Percentiles rank a stretch among this genome's conserved stretches.
Evolutionary conservation across 1,140 invertebrate species (phyloP).

Genomic region (Teleogryllus occipitalis): DNA sequence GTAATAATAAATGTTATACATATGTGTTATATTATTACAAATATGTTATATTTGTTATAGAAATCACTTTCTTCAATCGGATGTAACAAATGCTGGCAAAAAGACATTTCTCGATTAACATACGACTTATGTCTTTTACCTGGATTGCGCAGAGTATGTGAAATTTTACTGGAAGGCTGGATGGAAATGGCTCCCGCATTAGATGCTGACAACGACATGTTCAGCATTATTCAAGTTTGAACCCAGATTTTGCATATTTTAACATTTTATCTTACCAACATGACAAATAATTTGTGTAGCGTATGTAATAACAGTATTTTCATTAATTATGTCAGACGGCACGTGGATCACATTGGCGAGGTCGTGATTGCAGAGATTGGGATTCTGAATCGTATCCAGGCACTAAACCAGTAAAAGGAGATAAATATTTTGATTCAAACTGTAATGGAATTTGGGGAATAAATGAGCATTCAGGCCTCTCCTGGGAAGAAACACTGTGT

Average conservation of each 20-base stretch:
- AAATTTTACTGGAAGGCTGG: constrained; percentile 11
- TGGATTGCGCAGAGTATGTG: constrained; percentile 14
- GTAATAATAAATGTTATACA: too few relatives aligned
- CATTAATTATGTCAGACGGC: constrained; percentile 16
- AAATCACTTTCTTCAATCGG: too few relatives aligned
- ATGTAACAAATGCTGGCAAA: neutral
- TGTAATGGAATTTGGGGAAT: constrained; percentile 45
- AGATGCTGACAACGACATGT: constrained; percentile 33
- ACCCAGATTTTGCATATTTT: neutral
- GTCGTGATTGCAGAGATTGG: constrained; percentile 41
- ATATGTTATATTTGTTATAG: too few relatives aligned
- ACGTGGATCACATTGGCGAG: constrained; percentile 41
- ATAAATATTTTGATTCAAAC: constrained; percentile 37
- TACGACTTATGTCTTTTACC: constrained; percentile 19
- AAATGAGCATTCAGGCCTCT: constrained; percentile 29
- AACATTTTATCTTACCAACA: too few relatives aligned
- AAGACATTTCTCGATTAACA: neutral
- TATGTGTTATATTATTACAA: too few relatives aligned
- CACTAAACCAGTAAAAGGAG: constrained; percentile 30
- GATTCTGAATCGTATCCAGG: constrained; percentile 37
- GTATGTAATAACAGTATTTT: neutral
- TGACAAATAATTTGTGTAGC: too few relatives aligned
- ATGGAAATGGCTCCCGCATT: constrained; percentile 22
- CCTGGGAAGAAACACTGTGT: constrained; percentile 41
- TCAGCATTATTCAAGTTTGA: constrained; percentile 15